Base-by-base conservation (phyloP, 1,140 invertebrate species). In the Pemphigus obesinymphae region DNA sequence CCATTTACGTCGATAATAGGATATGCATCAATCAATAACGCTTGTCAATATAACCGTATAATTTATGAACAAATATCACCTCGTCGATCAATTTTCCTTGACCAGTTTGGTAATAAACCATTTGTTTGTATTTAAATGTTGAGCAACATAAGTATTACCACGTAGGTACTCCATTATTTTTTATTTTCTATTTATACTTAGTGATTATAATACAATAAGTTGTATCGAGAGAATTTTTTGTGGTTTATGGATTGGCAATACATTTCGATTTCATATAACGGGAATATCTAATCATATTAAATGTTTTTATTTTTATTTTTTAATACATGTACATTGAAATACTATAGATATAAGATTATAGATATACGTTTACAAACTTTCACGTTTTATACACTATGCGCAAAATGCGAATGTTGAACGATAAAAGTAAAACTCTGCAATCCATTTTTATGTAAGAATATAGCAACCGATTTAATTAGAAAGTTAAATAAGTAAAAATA, bases 351-450 rank as follows among this genome's bases (percentile, higher is more conserved):
- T n/a, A n/a, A n/a, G n/a, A n/a, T n/a, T n/a, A n/a, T n/a, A n/a
- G n/a, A n/a, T n/a, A n/a, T 13, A 17, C 37, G 17, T 6, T n/a
- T 17, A 34, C 13, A 70, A 43, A 70, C 68, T 70, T 70, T 70
- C 68, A 70, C 68, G 68, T 70, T 45, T 29, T 43, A 17, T 20
- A 70, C 66, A 43, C 3, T 11, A 11, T 45, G 10, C 10, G 10
- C 1, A 45, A 11, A 40, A 13, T 45, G 4, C 43, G 43, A 45
- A 45, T 13, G 43, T 3, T 8, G 37, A 40, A n/a, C 23, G 20
- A 68, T 68, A 68, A 68, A 40, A 68, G 34, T 68, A 68, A 68
- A 68, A 68, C 66, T 37, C 34, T 37, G n/a, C 5, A 37, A 68
- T 63, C 58, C 61, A 7, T 63, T 68, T 68, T 68, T 40, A 37